Percentiles rank a stretch among this genome's conserved stretches.
phyloP scores from a whole-genome alignment of 2,113 vertebrate species.

The Phalacrocorax brasilianus region DNA sequence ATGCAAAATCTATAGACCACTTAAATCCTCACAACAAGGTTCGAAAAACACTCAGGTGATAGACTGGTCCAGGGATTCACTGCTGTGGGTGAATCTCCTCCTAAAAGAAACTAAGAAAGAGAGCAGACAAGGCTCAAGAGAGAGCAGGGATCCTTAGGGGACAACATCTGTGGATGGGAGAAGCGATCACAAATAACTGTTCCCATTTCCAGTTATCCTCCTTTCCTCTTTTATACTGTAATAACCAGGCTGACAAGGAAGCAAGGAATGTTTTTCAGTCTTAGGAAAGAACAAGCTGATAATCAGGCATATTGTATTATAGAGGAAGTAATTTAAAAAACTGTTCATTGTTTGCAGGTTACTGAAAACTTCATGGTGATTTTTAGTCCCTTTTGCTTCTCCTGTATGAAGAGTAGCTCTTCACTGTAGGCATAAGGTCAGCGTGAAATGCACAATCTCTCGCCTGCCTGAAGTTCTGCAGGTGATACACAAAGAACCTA shows the following conservation, averaged over 20 bases:
- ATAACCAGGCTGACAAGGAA: background rate
- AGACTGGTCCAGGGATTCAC: background rate
- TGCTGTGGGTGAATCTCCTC: background rate
- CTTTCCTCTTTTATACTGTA: background rate
- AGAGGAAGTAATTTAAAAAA: background rate
- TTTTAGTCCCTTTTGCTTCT: background rate
- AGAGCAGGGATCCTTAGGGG: background rate
- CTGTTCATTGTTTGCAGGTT: background rate
- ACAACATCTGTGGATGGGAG: background rate
- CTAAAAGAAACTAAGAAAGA: background rate
- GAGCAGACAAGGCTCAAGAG: background rate
- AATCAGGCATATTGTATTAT: background rate
- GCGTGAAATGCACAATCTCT: background rate
- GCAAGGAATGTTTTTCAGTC: background rate
- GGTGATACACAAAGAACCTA: background rate
- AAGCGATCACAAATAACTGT: background rate
- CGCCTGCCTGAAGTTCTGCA: background rate
- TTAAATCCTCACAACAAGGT: background rate
- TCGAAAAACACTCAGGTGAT: background rate
- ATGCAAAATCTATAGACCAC: background rate
- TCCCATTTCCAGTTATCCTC: background rate
- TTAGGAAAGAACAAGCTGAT: background rate
- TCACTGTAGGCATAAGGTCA: background rate
- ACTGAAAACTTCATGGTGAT: background rate
- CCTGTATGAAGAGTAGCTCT: background rate